These are phyloP conservation scores for Microcebus ravelobensis DNA, from an alignment of 2,113 vertebrate species.

Conservation along the genomic window DNA sequence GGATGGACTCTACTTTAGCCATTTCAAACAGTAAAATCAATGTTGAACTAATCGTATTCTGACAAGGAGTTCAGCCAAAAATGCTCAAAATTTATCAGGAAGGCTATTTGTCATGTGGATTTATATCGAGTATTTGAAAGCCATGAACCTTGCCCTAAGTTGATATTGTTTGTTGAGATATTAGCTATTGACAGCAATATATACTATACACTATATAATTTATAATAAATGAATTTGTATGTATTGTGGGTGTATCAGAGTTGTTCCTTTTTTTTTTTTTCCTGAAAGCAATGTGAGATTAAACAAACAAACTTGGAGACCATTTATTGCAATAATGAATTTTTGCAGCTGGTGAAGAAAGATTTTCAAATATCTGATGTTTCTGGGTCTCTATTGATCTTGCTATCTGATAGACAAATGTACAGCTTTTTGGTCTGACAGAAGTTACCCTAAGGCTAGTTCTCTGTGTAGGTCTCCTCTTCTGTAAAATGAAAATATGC, in stretches of 20 bases:
- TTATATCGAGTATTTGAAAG: conserved; percentile 34
- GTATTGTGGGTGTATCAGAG: not conserved
- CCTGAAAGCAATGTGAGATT: not conserved
- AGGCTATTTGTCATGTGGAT: conserved; percentile 13
- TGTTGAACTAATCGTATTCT: not conserved
- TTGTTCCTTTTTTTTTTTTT: not conserved
- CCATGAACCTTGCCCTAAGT: not conserved
- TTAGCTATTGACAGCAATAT: not conserved
- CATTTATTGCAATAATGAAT: not conserved
- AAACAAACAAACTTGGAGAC: not conserved
- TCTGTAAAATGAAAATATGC: conserved; percentile 7
- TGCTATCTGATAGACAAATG: not conserved
- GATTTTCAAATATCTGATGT: not conserved
- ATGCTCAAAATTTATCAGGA: conserved; percentile 21
- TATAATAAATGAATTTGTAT: not conserved
- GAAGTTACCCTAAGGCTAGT: not conserved
- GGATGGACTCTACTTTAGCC: not conserved
- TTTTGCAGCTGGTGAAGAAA: conserved; percentile 35
- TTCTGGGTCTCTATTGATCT: not conserved
- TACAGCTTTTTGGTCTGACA: not conserved
- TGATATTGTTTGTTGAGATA: conserved; percentile 36
- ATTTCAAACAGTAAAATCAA: not conserved
- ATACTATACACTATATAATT: not conserved
- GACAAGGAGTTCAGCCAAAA: conserved; percentile 29
- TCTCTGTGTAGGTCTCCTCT: not conserved